Base-by-base conservation (phyloP, 1,140 invertebrate genomes). In the Diorhabda carinulata region DNA sequence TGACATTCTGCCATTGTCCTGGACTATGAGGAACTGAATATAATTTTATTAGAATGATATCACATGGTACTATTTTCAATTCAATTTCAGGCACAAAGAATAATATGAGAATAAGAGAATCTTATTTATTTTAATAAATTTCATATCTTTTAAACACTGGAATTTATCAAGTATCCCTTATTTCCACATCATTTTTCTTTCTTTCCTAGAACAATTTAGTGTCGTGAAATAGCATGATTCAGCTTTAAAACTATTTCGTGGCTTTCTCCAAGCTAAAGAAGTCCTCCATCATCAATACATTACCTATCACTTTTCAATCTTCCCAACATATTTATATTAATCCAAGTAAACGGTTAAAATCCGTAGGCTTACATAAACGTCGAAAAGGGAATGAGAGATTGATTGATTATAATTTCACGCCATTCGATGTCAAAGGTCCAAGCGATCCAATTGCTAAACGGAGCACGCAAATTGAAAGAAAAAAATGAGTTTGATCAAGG, bases 281-380 rank as follows among this genome's bases (percentile, higher is more conserved):
- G 47, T 52, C 47, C 47, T 52, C n/a, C 47, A 52, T 52, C 47
- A 52, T 52, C 47, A n/a, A 52, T 52, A 52, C 47, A 52, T 52
- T 52, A 52, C 47, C 47, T 52, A n/a, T 52, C 47, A 52, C 3
- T 52, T 52, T 52, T 52, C 47, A 52, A 52, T 52, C 47, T 52
- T n/a, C 47, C 47, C 47, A 52, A 52, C 3, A 52, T 52, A 52
- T 52, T 52, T 52, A 52, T 52, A 8, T 52, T 52, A 52, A 52
- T 52, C 47, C n/a, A 52, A 52, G 47, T n/a, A 52, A 52, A 52
- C n/a, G 3, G 47, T 52, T 52, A 2, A n/a, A n/a, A 52, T 52
- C 47, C 6, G 47, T 52, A n/a, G 47, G 47, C 47, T 52, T 52
- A 6, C 6, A 52, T 6, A 52, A 52, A 52, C 47, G 47, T 52